phyloP scores from a whole-genome alignment of 2,888 invertebrate species.

The Diarsia brunnea region DNA sequence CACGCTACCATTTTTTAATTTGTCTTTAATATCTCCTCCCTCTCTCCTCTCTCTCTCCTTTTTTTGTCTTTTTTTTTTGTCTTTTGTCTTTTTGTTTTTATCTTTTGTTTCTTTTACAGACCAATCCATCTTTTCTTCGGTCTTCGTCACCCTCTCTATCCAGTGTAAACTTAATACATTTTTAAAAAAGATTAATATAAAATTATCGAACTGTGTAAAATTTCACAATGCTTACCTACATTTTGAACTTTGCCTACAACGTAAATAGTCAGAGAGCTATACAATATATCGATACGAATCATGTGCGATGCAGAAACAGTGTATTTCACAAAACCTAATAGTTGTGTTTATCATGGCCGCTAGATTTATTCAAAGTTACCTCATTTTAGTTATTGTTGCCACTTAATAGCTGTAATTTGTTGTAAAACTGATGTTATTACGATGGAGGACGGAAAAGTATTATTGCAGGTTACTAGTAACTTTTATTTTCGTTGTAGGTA shows the following conservation, averaged over 20 bases:
- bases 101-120: too few species aligned
- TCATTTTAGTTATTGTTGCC: slow-evolving; percentile 55
- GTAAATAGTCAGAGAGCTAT: slow-evolving; percentile 59
- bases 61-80: too few species aligned
- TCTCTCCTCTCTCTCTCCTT: too few species aligned
- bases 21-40: too few species aligned
- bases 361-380: slow-evolving; percentile 59
- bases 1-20: too few species aligned
- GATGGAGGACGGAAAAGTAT: slow-evolving; percentile 31
- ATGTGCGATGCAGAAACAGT: slow-evolving; percentile 59
- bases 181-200: not conserved
- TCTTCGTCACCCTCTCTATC: not conserved
- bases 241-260: slow-evolving; percentile 43
- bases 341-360: slow-evolving; percentile 47
- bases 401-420: slow-evolving; percentile 57
- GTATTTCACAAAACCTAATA: slow-evolving; percentile 55
- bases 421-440: slow-evolving; percentile 16
- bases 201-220: not conserved
- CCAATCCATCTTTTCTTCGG: not conserved
- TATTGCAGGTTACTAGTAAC: not conserved
- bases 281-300: slow-evolving; percentile 56
- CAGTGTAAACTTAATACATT: not conserved
- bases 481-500: slow-evolving; percentile 2
- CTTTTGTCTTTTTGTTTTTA: too few species aligned
- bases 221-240: not conserved